Percentiles rank a stretch among this genome's conserved stretches.
Conservation (phyloP, 2,888 invertebrate species). For the Torymus texanus region DNA sequence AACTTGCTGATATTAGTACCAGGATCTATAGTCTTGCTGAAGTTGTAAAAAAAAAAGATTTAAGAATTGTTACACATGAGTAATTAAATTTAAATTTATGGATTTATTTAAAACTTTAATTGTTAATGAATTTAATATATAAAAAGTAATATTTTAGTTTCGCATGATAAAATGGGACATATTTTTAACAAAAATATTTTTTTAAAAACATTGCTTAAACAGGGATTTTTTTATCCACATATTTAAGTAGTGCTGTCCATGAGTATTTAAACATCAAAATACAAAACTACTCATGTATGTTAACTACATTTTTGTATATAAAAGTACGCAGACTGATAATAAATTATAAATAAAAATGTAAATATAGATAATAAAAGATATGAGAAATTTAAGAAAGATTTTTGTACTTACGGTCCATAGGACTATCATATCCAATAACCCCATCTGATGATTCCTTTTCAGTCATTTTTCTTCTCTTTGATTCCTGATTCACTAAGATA, state of each 20-base stretch:
- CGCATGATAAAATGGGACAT: conserved; percentile 10
- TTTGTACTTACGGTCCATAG: conserved; percentile 51
- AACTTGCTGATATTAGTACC: too few species aligned
- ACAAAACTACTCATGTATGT: conserved; percentile 22
- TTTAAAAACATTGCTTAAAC: conserved; percentile 15
- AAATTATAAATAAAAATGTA: conserved; percentile 3
- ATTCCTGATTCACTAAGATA: conserved; percentile 2
- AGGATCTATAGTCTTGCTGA: too few species aligned
- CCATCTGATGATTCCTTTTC: conserved; percentile 25
- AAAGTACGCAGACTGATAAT: conserved; percentile 46
- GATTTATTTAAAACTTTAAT: too few species aligned
- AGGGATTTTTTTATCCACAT: conserved; percentile 12
- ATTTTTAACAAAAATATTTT: conserved; percentile 15
- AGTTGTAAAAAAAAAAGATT: too few species aligned
- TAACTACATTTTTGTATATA: conserved; percentile 40
- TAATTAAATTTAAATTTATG: too few species aligned
- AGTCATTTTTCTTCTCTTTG: conserved; percentile 29
- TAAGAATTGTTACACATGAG: too few species aligned
- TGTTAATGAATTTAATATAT: too few species aligned
- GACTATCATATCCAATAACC: conserved; percentile 50
- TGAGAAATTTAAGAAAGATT: neutral
- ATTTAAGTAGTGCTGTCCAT: conserved; percentile 31
- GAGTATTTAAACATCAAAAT: conserved; percentile 17
- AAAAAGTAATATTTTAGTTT: too few species aligned
- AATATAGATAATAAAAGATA: neutral